Evolutionary conservation across 1,140 invertebrate species (phyloP), one percentile per base, ranked within the genome.

Genomic region (Brachionus manjavacas): DNA sequence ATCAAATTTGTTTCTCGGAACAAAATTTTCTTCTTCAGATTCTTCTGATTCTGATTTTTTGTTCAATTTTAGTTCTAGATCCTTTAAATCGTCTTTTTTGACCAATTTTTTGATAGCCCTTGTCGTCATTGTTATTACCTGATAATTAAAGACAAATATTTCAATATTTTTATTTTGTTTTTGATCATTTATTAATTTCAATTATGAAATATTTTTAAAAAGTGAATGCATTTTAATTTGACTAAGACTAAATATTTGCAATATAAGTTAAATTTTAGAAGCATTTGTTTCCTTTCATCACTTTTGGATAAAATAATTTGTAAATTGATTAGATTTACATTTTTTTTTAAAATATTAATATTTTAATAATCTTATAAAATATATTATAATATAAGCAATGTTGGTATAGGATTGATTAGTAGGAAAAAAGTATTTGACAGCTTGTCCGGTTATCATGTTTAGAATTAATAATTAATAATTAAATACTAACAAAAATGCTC

Each of bases 81-180:
- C 41, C 41, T 60, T 68, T 43, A 81, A 12, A 60, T 81, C 79
- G 41, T 81, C 79, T 81, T 81, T 81, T 35, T 81, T 81, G n/a
- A 16, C 25, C 39, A 81, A 68, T 64, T 81, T 81, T 81, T 81
- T 81, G 35, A 81, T 81, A 12, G 79, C 79, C 28, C 79, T 60
- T 20, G 79, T 81, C n/a, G 79, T 46, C 79, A 81, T 81, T 68
- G 12, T 46, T 12, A 46, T 46, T 46, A 14, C 2, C 14, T 14
- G 4, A 11, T 46, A 12, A 46, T 0, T 3, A 7, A 35, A 35
- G 31, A 4, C 7, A 35, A 35, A 35, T 35, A 35, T 35, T 35
- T 35, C 31, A 35, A 35, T 35, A 35, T 3, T 0, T 35, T 35
- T 35, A 35, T 7, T 35, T 35, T 35, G 7, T 35, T 35, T 60